Percentiles rank a stretch among this genome's conserved stretches.
Evolutionary conservation across 2,797 vertebrate species (phyloP).

Genomic region (Dromococcyx pavoninus): DNA sequence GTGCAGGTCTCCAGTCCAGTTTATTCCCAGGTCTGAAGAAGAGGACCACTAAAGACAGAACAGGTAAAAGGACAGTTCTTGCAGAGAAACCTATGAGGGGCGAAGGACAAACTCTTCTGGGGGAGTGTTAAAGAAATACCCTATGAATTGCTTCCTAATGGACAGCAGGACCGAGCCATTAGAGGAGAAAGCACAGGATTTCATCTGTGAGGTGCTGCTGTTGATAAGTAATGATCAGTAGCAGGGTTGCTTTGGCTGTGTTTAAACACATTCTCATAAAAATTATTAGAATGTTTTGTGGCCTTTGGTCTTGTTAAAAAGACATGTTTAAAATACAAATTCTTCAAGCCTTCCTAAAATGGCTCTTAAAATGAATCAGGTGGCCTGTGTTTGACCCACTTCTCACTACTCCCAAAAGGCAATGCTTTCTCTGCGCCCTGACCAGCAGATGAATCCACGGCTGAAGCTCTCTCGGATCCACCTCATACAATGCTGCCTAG

Average conservation of each 20-base stretch:
- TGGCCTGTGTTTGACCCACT: neutral
- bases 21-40: neutral
- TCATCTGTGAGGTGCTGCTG: neutral
- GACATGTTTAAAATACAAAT: neutral
- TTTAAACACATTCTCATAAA: neutral
- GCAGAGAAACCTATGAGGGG: neutral
- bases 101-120: neutral
- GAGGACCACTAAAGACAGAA: neutral
- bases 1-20: neutral
- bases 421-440: neutral
- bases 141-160: neutral
- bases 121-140: neutral
- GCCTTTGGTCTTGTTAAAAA: neutral
- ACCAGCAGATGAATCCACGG: slow-evolving; percentile 37
- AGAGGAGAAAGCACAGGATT: neutral
- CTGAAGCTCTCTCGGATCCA: neutral
- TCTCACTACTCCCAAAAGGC: neutral
- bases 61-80: neutral
- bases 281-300: neutral
- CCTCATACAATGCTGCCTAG: neutral
- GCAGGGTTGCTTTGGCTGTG: neutral
- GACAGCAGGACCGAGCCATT: neutral
- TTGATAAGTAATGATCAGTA: neutral
- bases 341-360: neutral
- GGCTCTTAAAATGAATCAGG: neutral